Evolutionary conservation across 2,797 vertebrate species (phyloP).

Genomic region (Distichodus sexfasciatus): DNA sequence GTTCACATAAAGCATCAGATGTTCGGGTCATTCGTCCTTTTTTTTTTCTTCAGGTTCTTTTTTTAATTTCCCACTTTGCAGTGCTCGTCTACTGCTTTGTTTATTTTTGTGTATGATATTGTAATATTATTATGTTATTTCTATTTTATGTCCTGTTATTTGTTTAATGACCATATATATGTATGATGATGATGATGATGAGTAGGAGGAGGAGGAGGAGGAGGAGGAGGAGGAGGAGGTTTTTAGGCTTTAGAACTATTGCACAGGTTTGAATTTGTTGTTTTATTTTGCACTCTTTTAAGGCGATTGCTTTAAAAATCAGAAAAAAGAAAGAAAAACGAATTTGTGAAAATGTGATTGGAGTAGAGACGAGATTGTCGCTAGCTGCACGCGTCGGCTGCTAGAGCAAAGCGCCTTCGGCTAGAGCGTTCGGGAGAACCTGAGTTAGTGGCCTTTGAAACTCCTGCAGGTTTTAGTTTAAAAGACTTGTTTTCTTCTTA

Average conservation of each 20-base stretch:
- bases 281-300: slow-evolving; percentile 75
- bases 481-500: slow-evolving; percentile 42
- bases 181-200: slow-evolving; percentile 35
- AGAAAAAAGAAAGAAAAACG: background rate
- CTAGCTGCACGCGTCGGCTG: too few relatives aligned
- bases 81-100: slow-evolving; percentile 56
- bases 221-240: too few relatives aligned
- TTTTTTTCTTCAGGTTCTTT: slow-evolving; percentile 35
- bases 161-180: slow-evolving; percentile 47
- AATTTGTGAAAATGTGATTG: slow-evolving; percentile 50
- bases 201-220: too few relatives aligned
- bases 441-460: slow-evolving; percentile 75
- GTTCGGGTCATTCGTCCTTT: slow-evolving; percentile 10
- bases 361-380: too few relatives aligned
- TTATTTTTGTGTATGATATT: slow-evolving; percentile 50
- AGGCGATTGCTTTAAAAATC: slow-evolving; percentile 63
- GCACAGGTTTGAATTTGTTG: slow-evolving; percentile 65
- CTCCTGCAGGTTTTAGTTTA: slow-evolving; percentile 26
- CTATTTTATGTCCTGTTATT: slow-evolving; percentile 57
- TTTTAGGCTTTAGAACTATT: slow-evolving; percentile 67
- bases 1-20: slow-evolving; percentile 4
- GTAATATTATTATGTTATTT: slow-evolving; percentile 57
- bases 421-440: slow-evolving; percentile 62
- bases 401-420: slow-evolving; percentile 50
- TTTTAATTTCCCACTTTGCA: slow-evolving; percentile 49